phyloP scores from a whole-genome alignment of 2,888 invertebrate species.

The Phymatocera aterrima region DNA sequence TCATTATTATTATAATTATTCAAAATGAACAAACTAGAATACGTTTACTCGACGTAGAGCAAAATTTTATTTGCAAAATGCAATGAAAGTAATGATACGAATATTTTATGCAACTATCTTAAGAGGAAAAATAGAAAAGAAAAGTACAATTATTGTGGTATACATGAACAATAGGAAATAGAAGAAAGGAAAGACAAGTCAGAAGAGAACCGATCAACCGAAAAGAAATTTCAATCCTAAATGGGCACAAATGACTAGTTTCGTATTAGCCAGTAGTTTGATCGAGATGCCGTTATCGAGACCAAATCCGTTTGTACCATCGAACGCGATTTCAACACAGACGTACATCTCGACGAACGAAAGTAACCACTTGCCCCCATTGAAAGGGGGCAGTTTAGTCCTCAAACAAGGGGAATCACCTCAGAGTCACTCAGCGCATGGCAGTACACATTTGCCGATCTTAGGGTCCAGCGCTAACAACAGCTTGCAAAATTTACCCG shows the following conservation, averaged over 20 bases:
- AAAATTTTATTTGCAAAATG: background rate
- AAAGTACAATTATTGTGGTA: background rate
- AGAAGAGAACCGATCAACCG: no score
- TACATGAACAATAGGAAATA: background rate
- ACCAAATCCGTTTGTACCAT: conserved; percentile 73
- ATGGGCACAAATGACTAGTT: conserved; percentile 65
- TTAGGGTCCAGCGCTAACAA: conserved; percentile 65
- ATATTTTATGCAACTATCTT: background rate
- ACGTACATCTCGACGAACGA: conserved; percentile 74
- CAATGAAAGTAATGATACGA: background rate
- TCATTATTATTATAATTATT: conserved; percentile 41
- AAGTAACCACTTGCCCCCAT: conserved; percentile 74
- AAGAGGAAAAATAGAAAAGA: background rate
- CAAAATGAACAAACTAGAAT: conserved; percentile 26
- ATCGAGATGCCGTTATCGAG: conserved; percentile 76
- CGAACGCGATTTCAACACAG: conserved; percentile 66
- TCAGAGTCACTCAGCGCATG: conserved; percentile 63
- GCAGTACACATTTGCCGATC: conserved; percentile 62
- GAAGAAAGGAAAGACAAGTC: background rate
- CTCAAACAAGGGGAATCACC: conserved; percentile 76
- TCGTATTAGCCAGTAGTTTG: conserved; percentile 58
- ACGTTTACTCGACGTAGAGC: background rate
- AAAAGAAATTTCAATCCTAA: conserved; percentile 45
- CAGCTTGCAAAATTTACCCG: conserved; percentile 67
- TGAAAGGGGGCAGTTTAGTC: conserved; percentile 69